Conservation (phyloP, 2,113 vertebrate species). For the Daubentonia madagascariensis region DNA sequence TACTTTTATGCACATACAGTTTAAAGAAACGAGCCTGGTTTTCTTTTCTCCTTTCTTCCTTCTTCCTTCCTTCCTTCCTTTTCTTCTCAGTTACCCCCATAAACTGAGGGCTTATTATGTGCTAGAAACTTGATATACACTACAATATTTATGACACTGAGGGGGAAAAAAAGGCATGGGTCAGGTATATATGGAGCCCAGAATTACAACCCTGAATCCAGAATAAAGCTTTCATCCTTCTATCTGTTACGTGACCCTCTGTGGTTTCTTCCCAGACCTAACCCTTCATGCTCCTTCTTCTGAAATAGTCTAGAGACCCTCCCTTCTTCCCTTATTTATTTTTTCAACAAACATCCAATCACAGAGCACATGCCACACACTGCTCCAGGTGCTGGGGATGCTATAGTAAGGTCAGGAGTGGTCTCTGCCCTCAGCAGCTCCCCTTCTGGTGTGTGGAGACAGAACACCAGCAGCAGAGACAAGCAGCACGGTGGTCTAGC, state of each 20-base stretch:
- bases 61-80: not conserved
- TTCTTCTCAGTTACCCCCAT: not conserved
- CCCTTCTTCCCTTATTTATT: not conserved
- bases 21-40: not conserved
- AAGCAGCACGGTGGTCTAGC: rapidly evolving
- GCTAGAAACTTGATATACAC: not conserved
- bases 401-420: not conserved
- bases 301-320: not conserved
- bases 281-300: not conserved
- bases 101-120: no score
- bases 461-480: not conserved
- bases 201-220: not conserved
- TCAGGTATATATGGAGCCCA: rapidly evolving
- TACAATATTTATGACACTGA: not conserved
- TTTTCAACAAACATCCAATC: not conserved
- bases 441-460: rapidly evolving
- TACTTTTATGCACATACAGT: not conserved
- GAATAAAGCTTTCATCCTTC: not conserved
- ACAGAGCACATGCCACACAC: not conserved
- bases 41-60: not conserved
- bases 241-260: no score
- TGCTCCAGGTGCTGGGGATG: rapidly evolving
- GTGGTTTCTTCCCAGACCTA: not conserved
- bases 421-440: not conserved
- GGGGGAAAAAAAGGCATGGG: not conserved